Conservation (phyloP, 2,888 invertebrate genomes). For the Drosophila mimetica region DNA sequence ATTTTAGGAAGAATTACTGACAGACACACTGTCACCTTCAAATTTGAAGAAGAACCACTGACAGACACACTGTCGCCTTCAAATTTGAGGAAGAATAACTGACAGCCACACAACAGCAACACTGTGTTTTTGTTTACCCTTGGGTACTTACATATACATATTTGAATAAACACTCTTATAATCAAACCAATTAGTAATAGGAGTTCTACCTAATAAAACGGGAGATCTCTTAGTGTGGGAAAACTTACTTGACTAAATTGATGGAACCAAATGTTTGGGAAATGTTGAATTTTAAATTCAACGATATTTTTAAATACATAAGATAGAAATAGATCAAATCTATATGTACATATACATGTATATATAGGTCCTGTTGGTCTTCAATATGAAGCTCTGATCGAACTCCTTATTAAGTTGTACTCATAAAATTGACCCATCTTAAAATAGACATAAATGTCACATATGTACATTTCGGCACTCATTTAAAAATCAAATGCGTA, state of each 20-base stretch:
- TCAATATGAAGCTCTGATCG: not conserved
- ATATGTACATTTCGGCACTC: not conserved
- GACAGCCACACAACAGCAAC: not conserved
- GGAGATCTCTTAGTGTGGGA: not conserved
- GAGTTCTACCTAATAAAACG: not conserved
- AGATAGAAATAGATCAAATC: not conserved
- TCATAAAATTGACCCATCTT: not conserved
- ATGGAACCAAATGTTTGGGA: not conserved
- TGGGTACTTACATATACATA: too few species aligned
- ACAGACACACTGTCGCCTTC: too few species aligned
- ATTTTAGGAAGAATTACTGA: not conserved
- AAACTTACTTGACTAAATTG: not conserved
- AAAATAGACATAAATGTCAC: not conserved
- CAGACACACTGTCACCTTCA: not conserved
- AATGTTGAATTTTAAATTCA: constrained; percentile 3
- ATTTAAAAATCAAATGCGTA: not conserved
- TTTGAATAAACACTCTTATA: not conserved
- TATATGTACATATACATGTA: not conserved
- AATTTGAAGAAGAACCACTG: not conserved
- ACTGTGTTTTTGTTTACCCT: not conserved
- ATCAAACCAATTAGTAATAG: not conserved
- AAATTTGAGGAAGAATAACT: not conserved
- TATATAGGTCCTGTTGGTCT: not conserved
- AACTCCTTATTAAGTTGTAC: not conserved
- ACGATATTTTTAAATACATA: not conserved